Base-by-base conservation (phyloP, 2,797 vertebrate genomes). In the Pantherophis alleghaniensis region DNA sequence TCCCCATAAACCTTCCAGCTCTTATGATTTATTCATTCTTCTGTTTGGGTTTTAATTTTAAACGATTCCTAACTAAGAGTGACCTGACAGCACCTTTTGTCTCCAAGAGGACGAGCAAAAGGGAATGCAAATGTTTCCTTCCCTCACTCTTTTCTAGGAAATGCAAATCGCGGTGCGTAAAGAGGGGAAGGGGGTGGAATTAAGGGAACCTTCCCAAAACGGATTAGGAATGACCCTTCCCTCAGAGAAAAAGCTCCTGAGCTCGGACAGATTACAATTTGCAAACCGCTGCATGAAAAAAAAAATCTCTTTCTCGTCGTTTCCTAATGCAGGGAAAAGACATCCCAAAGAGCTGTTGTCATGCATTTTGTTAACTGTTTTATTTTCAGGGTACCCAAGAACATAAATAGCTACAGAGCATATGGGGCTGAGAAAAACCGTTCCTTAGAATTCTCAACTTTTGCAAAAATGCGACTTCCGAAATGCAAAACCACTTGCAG, bases 1-100 rank as follows among this genome's bases (percentile, higher is more conserved):
- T 97, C 96, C 97, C 97, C 97, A 96, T 97, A 97, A 97, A 97
- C 96, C 96, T 97, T 97, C 96, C 96, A 96, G 94, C 53, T 94
- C 96, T 97, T 97, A 97, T 98, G 97, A 98, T 97, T 98, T 98
- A 98, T 98, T 98, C 97, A 98, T 98, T 96, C 95, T 96, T 96
- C 96, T 95, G 96, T 96, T 97, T 97, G 97, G 96, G 96, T 97
- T 79, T 79, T 97, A 97, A 98, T 98, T 97, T 98, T 97, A 97
- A 97, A 96, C 96, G 95, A 96, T 87, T 96, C 97, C 95, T 97
- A 96, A 97, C 97, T 97, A 97, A 97, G 96, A 91, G 88, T 87
- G 79, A 89, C 95, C 95, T 97, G 97, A 96, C 97, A 97, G 97
- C 92, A 96, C 96, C 95, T 97, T 90, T 96, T 97, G 96, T 97